These are phyloP conservation scores for Morone saxatilis DNA, from an alignment of 2,113 vertebrate species.

Conservation along the genomic window DNA sequence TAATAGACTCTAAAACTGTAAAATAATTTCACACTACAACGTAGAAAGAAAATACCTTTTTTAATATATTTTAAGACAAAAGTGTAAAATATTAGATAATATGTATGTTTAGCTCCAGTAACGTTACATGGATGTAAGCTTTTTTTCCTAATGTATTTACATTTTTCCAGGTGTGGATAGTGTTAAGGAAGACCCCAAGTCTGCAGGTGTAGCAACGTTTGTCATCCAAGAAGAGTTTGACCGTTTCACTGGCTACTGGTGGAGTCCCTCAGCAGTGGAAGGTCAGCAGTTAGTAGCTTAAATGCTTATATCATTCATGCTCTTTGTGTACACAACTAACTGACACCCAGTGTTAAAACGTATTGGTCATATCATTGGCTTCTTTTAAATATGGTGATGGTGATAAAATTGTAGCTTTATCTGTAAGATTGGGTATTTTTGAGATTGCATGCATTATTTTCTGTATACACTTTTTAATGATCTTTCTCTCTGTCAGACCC, in stretches of 20 bases:
- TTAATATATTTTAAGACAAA: not conserved
- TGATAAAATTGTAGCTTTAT: not conserved
- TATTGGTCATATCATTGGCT: not conserved
- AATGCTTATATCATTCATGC: not conserved
- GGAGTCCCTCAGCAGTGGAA: constrained; percentile 91
- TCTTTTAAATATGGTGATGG: no score
- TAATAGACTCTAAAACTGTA: not conserved
- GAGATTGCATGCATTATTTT: not conserved
- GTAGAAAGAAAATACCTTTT: not conserved
- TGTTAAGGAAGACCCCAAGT: constrained; percentile 94
- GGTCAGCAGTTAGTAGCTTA: constrained; percentile 80
- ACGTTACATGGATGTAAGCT: not conserved
- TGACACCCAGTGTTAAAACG: not conserved
- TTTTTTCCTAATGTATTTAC: not conserved
- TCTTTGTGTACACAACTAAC: not conserved
- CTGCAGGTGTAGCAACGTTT: constrained; percentile 96
- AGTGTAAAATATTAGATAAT: not conserved
- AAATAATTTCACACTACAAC: not conserved
- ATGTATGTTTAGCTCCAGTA: not conserved
- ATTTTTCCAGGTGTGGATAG: constrained; percentile 88
- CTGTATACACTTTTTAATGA: not conserved
- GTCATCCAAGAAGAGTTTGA: constrained; percentile 99
- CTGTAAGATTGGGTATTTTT: not conserved
- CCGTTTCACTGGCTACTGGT: constrained; percentile 98
- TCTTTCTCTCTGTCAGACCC: constrained; percentile 77